phyloP scores from a whole-genome alignment of 2,888 invertebrate genomes.

The Hipparchia sbordonii region DNA sequence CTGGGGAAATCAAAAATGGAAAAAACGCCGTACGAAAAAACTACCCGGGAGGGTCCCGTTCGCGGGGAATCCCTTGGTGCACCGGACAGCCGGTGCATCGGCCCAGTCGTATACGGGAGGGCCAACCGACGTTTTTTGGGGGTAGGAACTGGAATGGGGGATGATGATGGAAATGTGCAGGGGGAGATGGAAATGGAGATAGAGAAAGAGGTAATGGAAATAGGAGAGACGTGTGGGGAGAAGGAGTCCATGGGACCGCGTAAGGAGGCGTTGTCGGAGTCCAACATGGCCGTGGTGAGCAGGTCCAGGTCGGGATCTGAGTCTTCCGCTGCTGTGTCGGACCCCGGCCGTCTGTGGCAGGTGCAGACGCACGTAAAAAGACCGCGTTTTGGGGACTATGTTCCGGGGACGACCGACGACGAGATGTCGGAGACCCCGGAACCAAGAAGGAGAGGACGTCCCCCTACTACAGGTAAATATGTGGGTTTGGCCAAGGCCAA shows the following conservation, averaged over 20 bases:
- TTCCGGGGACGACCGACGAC: neutral
- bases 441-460: neutral
- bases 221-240: too few relatives aligned
- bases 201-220: too few relatives aligned
- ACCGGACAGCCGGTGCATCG: neutral
- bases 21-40: neutral
- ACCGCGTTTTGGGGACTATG: neutral
- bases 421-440: neutral
- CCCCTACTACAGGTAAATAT: neutral
- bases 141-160: neutral
- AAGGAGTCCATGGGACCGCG: too few relatives aligned
- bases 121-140: neutral
- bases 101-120: neutral
- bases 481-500: neutral
- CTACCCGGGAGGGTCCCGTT: too few relatives aligned
- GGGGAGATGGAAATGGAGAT: too few relatives aligned
- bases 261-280: too few relatives aligned
- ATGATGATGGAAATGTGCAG: neutral
- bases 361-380: neutral
- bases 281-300: neutral
- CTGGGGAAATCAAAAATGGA: neutral
- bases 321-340: neutral
- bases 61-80: too few relatives aligned
- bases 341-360: neutral
- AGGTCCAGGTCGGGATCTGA: neutral